Conservation (phyloP, 2,113 vertebrate genomes). For the Dipodomys stephensi region DNA sequence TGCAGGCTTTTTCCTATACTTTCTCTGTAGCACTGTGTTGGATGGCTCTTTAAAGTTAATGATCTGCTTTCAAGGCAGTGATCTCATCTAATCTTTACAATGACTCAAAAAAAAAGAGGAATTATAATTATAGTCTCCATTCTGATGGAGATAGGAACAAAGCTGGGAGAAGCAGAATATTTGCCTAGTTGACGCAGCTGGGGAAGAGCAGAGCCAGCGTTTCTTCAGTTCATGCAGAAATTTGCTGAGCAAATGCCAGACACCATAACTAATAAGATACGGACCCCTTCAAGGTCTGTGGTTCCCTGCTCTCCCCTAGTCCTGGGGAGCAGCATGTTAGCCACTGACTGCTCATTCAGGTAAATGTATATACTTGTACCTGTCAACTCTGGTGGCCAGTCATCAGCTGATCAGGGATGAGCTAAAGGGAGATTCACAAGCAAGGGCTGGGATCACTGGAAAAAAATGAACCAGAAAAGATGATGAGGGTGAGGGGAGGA, state of each 20-base stretch:
- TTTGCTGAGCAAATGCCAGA: not conserved
- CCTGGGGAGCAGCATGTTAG: rapidly evolving
- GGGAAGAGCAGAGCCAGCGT: not conserved
- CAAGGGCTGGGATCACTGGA: not conserved
- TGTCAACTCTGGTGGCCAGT: not conserved
- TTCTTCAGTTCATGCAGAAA: constrained; percentile 15
- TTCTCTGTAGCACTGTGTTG: not conserved
- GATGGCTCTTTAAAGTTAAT: not conserved
- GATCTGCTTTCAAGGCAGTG: not conserved
- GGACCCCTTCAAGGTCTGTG: not conserved
- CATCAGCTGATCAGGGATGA: not conserved
- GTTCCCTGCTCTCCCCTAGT: not conserved
- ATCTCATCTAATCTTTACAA: constrained; percentile 4
- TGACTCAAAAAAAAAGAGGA: not conserved
- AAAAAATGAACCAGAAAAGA: not conserved
- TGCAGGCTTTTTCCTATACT: not conserved
- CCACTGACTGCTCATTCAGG: not conserved
- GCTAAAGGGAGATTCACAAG: not conserved
- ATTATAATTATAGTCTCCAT: constrained; percentile 26
- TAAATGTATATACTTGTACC: not conserved
- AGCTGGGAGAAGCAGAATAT: constrained; percentile 6
- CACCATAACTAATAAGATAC: not conserved
- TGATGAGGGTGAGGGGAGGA: not conserved
- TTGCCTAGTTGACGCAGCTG: not conserved
- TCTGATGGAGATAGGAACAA: constrained; percentile 32